Conservation (phyloP, 2,888 invertebrate species). For the Leptodirus hochenwartii region DNA sequence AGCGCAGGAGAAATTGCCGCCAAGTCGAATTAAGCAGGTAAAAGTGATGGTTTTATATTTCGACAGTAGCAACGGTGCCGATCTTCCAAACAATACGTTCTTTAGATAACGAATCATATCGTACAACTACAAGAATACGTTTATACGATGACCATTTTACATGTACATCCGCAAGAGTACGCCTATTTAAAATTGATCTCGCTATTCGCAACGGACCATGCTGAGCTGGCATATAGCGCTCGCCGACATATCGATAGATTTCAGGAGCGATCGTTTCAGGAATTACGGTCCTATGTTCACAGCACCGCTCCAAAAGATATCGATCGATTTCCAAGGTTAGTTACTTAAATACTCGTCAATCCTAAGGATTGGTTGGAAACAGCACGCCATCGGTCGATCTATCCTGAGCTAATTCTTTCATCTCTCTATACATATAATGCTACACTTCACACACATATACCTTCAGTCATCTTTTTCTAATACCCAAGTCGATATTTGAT, state of each 20-base stretch:
- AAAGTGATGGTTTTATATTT: too few relatives aligned
- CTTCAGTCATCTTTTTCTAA: too few relatives aligned
- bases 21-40: conserved; percentile 47
- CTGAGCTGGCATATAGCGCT: conserved; percentile 31
- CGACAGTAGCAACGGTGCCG: too few relatives aligned
- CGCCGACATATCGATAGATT: conserved; percentile 36
- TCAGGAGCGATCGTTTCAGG: conserved; percentile 42
- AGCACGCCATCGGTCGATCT: too few relatives aligned
- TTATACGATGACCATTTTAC: conserved; percentile 49
- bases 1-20: conserved; percentile 57
- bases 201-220: conserved; percentile 31
- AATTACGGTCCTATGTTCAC: conserved; percentile 31
- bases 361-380: neutral
- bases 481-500: too few relatives aligned
- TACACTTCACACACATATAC: too few relatives aligned
- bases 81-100: too few relatives aligned
- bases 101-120: conserved; percentile 66
- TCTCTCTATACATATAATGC: too few relatives aligned
- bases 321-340: conserved; percentile 35
- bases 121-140: conserved; percentile 61
- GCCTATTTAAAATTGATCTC: conserved; percentile 74
- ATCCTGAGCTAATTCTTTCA: too few relatives aligned
- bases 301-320: conserved; percentile 28
- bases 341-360: conserved; percentile 15
- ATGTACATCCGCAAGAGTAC: conserved; percentile 69